phyloP scores from a whole-genome alignment of 2,113 vertebrate species.

The Numida meleagris region DNA sequence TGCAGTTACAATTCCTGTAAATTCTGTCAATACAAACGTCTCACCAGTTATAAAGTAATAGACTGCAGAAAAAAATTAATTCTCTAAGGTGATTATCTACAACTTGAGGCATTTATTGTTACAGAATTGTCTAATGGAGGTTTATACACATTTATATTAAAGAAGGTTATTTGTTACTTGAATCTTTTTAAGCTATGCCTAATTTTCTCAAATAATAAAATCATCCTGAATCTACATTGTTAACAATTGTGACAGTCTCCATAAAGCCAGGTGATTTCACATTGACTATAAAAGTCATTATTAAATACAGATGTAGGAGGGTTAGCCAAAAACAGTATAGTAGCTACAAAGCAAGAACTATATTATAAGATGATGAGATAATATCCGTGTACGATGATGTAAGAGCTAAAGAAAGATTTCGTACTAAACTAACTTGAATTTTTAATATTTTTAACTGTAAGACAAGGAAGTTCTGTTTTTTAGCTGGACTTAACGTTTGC shows the following conservation, averaged over 20 bases:
- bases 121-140: neutral
- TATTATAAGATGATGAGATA: neutral
- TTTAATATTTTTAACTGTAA: neutral
- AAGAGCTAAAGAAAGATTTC: neutral
- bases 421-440: neutral
- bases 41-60: neutral
- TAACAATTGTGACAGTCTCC: neutral
- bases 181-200: neutral
- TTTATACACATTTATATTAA: neutral
- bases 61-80: neutral
- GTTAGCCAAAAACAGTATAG: neutral
- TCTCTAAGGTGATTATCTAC: neutral
- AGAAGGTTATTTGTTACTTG: neutral
- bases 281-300: neutral
- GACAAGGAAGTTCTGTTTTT: neutral
- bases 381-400: neutral
- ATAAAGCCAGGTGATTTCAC: neutral
- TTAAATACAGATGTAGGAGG: neutral
- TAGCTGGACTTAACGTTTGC: neutral
- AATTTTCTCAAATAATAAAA: neutral
- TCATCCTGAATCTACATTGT: neutral
- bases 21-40: neutral
- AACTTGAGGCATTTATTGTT: neutral
- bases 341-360: neutral
- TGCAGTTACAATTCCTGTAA: neutral